Conservation (phyloP, 2,113 vertebrate species). For the Phainopepla nitens region DNA sequence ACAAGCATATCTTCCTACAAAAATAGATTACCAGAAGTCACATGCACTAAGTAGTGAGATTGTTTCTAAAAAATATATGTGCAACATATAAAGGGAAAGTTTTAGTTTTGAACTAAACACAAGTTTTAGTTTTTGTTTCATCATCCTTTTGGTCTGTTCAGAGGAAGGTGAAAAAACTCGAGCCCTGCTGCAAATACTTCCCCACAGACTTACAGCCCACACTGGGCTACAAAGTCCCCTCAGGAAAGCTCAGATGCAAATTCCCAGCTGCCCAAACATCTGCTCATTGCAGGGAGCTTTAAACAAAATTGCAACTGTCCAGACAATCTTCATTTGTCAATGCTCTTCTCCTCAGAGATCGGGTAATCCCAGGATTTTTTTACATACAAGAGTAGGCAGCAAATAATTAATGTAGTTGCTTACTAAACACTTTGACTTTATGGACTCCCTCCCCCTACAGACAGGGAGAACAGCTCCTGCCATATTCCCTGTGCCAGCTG, state of each 20-base stretch:
- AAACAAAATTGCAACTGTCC: not conserved
- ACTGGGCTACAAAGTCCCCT: not conserved
- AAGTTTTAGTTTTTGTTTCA: not conserved
- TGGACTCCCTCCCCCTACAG: not conserved
- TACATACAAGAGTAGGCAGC: not conserved
- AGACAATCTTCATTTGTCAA: not conserved
- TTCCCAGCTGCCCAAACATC: not conserved
- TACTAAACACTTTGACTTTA: not conserved
- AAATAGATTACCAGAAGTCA: not conserved
- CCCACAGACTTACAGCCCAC: not conserved
- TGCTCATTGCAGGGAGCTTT: not conserved
- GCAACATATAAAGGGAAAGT: not conserved
- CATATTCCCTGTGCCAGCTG: constrained; percentile 3
- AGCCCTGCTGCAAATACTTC: not conserved
- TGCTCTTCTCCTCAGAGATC: not conserved
- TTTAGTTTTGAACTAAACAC: not conserved
- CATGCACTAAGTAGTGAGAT: not conserved
- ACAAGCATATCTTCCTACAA: not conserved
- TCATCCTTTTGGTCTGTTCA: not conserved
- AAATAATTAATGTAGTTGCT: not conserved
- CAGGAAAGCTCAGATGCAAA: not conserved
- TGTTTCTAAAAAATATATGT: not conserved
- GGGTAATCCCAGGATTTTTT: not conserved
- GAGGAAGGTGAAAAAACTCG: not conserved
- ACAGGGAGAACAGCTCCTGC: not conserved